Conservation (phyloP, 2,113 vertebrate species). For the Apodemus sylvaticus region DNA sequence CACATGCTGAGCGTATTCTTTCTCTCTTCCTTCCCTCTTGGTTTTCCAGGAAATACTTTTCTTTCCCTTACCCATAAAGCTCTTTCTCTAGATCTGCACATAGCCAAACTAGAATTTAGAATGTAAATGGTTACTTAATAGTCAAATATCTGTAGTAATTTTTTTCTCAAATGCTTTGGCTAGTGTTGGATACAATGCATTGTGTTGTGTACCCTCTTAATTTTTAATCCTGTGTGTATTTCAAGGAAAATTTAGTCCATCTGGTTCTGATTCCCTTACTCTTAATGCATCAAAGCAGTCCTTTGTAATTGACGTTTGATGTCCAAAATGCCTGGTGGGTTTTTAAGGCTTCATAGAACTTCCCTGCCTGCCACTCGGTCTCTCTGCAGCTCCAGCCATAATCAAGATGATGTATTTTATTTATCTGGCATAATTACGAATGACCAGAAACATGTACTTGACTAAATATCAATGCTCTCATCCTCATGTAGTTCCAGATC, state of each 20-base stretch:
- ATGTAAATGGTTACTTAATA: neutral
- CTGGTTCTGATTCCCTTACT: conserved; percentile 72
- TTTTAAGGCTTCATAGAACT: conserved; percentile 46
- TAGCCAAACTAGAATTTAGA: conserved; percentile 16
- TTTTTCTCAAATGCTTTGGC: neutral
- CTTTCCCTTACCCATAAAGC: neutral
- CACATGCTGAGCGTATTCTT: neutral
- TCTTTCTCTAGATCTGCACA: neutral
- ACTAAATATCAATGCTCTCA: neutral
- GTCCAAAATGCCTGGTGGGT: conserved; percentile 58
- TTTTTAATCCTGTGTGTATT: conserved; percentile 74
- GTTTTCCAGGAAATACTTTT: conserved; percentile 45
- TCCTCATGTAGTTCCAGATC: neutral
- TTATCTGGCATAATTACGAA: conserved; percentile 39
- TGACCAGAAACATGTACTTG: conserved; percentile 28
- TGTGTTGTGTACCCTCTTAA: conserved; percentile 39
- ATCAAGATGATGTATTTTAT: conserved; percentile 52
- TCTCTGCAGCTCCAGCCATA: neutral
- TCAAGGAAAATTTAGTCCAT: conserved; percentile 74
- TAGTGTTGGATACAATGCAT: neutral
- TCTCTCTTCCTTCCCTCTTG: neutral
- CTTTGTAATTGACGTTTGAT: conserved; percentile 66
- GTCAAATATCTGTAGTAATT: neutral
- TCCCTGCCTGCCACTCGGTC: neutral
- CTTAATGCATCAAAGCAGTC: conserved; percentile 64